Conservation (phyloP, 2,888 invertebrate species). For the Sphaerophoria taeniata region DNA sequence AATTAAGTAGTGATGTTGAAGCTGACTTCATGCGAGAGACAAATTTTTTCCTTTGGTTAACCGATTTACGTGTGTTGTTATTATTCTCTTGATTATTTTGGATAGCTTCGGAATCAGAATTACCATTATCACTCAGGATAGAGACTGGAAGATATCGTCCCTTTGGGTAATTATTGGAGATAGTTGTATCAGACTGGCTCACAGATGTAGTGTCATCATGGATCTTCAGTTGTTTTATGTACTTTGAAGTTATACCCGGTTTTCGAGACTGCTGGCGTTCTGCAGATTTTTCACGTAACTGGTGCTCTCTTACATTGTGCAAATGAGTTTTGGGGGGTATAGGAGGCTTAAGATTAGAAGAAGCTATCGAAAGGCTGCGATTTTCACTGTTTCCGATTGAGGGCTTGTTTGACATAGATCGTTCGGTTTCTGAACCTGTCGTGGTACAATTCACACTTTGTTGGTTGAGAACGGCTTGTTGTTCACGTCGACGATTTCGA, state of each 20-base stretch:
- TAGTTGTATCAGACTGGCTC: conserved; percentile 82
- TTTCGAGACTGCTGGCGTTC: conserved; percentile 76
- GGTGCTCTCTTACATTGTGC: conserved; percentile 52
- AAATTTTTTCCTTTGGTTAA: conserved; percentile 85
- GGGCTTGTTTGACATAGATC: conserved; percentile 88
- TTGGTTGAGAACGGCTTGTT: conserved; percentile 81
- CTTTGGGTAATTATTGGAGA: conserved; percentile 81
- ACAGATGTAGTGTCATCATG: conserved; percentile 82
- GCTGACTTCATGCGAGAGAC: conserved; percentile 89
- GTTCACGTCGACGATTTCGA: conserved; percentile 87
- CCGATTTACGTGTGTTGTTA: conserved; percentile 78
- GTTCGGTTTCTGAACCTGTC: conserved; percentile 91
- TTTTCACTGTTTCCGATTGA: conserved; percentile 83
- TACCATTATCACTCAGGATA: conserved; percentile 81
- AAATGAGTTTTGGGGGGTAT: conserved; percentile 80
- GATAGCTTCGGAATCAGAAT: conserved; percentile 81
- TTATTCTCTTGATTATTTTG: conserved; percentile 83
- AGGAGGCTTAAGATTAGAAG: conserved; percentile 77
- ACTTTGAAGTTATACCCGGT: conserved; percentile 80
- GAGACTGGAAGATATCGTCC: conserved; percentile 79
- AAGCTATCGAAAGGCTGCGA: conserved; percentile 75
- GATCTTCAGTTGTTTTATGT: conserved; percentile 80
- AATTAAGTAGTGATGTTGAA: conserved; percentile 87
- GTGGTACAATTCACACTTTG: conserved; percentile 83
- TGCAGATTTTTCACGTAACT: conserved; percentile 75